Conservation (phyloP, 2,113 vertebrate species). For the Nothobranchius kuhntae region DNA sequence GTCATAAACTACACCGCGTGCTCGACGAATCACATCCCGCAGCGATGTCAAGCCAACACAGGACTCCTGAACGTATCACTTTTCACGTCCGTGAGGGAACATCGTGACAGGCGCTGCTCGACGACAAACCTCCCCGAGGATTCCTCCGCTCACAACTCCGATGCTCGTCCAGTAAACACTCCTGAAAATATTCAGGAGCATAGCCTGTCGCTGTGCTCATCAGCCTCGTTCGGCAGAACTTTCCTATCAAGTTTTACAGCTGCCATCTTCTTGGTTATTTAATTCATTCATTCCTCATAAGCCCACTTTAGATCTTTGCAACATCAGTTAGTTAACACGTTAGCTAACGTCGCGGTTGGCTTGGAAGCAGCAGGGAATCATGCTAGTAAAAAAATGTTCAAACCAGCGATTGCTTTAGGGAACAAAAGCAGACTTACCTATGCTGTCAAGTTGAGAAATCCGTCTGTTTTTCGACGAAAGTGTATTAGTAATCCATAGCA, state of each 20-base stretch:
- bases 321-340: conserved; percentile 66
- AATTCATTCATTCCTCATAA: conserved; percentile 64
- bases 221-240: conserved; percentile 39
- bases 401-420: conserved; percentile 51
- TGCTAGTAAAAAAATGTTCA: conserved; percentile 58
- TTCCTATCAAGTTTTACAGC: conserved; percentile 37
- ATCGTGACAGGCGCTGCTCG: conserved; percentile 55
- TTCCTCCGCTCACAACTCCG: conserved; percentile 61
- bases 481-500: conserved; percentile 77
- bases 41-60: conserved; percentile 7
- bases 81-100: conserved; percentile 30
- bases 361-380: conserved; percentile 45
- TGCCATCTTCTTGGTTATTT: conserved; percentile 1
- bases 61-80: conserved; percentile 31
- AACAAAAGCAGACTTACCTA: conserved; percentile 72
- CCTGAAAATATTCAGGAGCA: too few relatives aligned
- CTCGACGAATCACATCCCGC: conserved; percentile 30
- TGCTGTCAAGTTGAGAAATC: conserved; percentile 72
- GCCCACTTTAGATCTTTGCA: conserved; percentile 17
- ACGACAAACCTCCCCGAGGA: conserved; percentile 58
- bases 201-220: not conserved
- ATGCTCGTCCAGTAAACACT: conserved; percentile 21
- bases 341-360: conserved; percentile 67
- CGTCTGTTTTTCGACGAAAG: conserved; percentile 61
- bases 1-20: conserved; percentile 30